A percentile compares a stretch with the other conserved stretches of the same genome.
phyloP scores from a whole-genome alignment of 2,888 invertebrate genomes.

The Apantesis nais region DNA sequence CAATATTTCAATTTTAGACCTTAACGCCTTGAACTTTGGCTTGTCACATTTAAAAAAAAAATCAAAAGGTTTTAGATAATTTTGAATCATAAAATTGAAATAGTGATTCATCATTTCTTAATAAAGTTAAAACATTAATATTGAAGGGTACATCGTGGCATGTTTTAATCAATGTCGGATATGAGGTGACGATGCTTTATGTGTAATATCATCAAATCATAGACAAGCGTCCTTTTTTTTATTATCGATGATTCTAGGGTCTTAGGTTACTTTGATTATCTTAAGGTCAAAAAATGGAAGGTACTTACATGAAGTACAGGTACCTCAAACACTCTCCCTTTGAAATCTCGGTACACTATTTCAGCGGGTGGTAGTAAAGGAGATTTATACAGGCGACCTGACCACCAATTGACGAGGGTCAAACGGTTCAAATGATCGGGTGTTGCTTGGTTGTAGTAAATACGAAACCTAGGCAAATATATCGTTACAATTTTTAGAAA shows the following conservation, averaged over 20 bases:
- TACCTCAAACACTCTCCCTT: conserved; percentile 87
- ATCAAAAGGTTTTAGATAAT: neutral
- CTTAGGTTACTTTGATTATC: neutral
- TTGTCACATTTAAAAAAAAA: neutral
- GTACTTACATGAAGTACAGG: conserved; percentile 89
- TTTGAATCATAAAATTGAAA: neutral
- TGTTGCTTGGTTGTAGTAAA: conserved; percentile 90
- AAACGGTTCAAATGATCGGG: conserved; percentile 86
- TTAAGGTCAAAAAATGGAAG: neutral
- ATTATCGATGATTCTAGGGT: too few species aligned
- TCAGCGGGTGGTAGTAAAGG: conserved; percentile 88
- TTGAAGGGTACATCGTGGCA: too few species aligned
- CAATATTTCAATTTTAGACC: neutral
- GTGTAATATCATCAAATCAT: too few species aligned
- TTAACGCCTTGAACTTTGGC: neutral
- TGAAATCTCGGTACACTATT: conserved; percentile 88
- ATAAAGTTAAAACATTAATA: too few species aligned
- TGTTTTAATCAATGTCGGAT: too few species aligned
- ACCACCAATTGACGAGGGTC: conserved; percentile 90
- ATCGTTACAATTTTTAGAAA: too few species aligned
- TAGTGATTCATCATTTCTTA: neutral
- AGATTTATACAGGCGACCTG: conserved; percentile 87
- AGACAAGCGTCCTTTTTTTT: too few species aligned
- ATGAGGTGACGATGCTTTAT: too few species aligned
- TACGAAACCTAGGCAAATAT: conserved; percentile 84